These are phyloP conservation scores for Artemia sp. DNA, from an alignment of 2,888 invertebrate species.

Conservation along the genomic window DNA sequence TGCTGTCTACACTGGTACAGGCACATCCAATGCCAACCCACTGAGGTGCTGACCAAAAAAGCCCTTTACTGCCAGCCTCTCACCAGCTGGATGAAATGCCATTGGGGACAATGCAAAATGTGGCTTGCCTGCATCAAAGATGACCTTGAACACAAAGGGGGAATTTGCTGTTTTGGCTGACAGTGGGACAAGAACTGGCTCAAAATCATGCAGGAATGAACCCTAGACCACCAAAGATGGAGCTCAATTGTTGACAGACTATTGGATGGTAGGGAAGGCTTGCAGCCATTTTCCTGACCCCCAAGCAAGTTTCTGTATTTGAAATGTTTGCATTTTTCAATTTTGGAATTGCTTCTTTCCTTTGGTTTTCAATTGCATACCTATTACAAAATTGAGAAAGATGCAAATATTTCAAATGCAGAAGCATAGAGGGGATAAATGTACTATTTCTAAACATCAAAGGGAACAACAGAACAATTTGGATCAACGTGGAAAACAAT, in stretches of 20 bases:
- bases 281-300: neutral
- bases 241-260: neutral
- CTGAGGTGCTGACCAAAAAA: neutral
- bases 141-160: neutral
- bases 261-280: neutral
- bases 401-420: too few species aligned
- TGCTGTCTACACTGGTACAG: too few species aligned
- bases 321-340: too few species aligned
- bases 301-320: too few species aligned
- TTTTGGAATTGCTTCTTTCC: too few species aligned
- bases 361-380: too few species aligned
- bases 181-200: neutral
- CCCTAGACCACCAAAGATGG: neutral
- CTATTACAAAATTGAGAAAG: too few species aligned
- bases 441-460: too few species aligned
- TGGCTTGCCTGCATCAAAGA: neutral
- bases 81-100: neutral
- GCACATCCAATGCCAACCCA: neutral
- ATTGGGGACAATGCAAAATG: neutral
- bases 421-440: too few species aligned
- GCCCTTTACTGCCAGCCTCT: neutral
- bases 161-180: neutral
- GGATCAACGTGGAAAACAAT: too few species aligned
- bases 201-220: neutral
- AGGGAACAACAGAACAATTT: too few species aligned